phyloP scores from a whole-genome alignment of 2,888 invertebrate species.

The Caenorhabditis auriculariae region DNA sequence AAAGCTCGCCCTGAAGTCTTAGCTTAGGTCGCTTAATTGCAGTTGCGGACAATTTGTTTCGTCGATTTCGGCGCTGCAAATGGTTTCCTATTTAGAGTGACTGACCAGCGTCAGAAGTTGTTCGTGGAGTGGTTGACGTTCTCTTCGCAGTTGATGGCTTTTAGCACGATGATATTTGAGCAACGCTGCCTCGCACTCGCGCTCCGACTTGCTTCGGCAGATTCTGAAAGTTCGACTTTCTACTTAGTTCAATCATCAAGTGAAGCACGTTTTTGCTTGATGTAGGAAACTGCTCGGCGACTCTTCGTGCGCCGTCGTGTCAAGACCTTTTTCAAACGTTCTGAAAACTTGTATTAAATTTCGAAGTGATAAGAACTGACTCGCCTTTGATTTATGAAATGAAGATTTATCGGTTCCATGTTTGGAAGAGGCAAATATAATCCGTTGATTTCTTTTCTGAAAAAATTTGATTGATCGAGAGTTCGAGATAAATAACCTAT shows the following conservation, averaged over 20 bases:
- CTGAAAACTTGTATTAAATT: slow-evolving; percentile 5
- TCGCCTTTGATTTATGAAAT: slow-evolving; percentile 34
- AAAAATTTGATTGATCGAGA: background rate
- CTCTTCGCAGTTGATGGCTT: slow-evolving; percentile 9
- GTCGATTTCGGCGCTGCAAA: background rate
- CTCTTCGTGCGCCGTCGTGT: slow-evolving; percentile 30
- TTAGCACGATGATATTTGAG: slow-evolving; percentile 35
- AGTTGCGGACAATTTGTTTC: background rate
- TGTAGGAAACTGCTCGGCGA: slow-evolving; percentile 33
- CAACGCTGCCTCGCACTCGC: slow-evolving; percentile 29
- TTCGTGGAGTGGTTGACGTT: slow-evolving; percentile 22
- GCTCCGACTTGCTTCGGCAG: slow-evolving; percentile 21
- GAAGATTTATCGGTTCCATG: slow-evolving; percentile 40
- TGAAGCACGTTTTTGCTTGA: slow-evolving; percentile 30
- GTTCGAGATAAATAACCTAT: slow-evolving; percentile 8
- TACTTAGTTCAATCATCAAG: slow-evolving; percentile 1
- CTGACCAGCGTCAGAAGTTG: slow-evolving; percentile 32
- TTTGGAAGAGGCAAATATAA: slow-evolving; percentile 41
- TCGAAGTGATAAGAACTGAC: background rate
- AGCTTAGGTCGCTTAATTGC: background rate
- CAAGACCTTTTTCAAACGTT: slow-evolving; percentile 34
- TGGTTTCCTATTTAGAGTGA: background rate
- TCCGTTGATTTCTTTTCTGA: slow-evolving; percentile 36
- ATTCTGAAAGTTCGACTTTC: slow-evolving; percentile 8
- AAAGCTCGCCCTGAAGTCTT: slow-evolving; percentile 31